Conservation (phyloP, 2,113 vertebrate genomes). For the Lophochroa leadbeateri region DNA sequence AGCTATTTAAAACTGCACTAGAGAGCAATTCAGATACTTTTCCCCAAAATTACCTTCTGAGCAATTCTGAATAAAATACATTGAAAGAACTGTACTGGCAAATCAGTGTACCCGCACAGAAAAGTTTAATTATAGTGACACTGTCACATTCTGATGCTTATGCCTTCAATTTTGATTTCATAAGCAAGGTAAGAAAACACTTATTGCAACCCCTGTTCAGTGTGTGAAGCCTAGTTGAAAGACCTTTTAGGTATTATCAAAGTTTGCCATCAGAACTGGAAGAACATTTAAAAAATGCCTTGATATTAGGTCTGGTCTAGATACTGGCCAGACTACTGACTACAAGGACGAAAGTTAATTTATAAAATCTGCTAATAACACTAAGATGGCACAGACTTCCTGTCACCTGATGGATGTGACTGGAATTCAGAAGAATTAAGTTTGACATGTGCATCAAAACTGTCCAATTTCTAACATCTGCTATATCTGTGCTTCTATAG, state of each 20-base stretch:
- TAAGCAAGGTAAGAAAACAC: neutral
- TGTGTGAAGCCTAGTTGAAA: neutral
- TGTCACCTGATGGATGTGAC: neutral
- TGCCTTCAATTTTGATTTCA: neutral
- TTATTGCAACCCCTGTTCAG: neutral
- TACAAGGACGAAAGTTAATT: neutral
- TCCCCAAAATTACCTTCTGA: neutral
- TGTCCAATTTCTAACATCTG: neutral
- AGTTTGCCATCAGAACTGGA: neutral
- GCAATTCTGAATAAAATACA: neutral
- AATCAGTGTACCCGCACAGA: neutral
- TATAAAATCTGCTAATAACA: neutral
- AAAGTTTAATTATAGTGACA: neutral
- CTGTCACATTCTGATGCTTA: neutral
- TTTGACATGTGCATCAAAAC: neutral
- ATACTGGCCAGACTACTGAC: neutral
- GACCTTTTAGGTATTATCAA: neutral
- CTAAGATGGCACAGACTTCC: neutral
- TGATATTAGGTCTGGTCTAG: neutral
- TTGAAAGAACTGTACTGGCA: neutral
- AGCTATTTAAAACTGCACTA: neutral
- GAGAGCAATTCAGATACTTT: neutral
- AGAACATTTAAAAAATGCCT: neutral
- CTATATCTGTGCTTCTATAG: neutral
- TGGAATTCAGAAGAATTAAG: neutral